Evolutionary conservation across 2,888 invertebrate species (phyloP).

Genomic region (Notodonta dromedarius): DNA sequence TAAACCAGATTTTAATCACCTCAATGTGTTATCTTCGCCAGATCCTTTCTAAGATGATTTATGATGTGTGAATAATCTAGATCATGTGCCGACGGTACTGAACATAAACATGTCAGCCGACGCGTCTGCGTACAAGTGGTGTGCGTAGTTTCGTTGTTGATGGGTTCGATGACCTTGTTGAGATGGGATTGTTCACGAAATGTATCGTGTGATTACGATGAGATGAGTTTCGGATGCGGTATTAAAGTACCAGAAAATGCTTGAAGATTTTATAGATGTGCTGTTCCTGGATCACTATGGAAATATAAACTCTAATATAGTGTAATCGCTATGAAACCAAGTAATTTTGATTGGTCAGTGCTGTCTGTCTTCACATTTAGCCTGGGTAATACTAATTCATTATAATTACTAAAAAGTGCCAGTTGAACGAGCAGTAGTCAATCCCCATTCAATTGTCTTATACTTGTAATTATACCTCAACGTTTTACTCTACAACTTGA

Average conservation of each 20-base stretch:
- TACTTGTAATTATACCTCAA: not conserved
- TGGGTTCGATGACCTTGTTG: conserved; percentile 51
- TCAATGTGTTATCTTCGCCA: not conserved
- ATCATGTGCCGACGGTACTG: conserved; percentile 5
- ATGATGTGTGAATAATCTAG: not conserved
- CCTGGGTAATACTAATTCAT: too few species aligned
- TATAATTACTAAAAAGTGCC: too few species aligned
- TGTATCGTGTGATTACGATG: conserved; percentile 17
- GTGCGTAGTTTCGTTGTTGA: conserved; percentile 12
- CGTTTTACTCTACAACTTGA: not conserved
- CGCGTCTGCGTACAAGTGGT: conserved; percentile 29
- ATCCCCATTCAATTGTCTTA: too few species aligned
- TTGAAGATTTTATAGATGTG: not conserved
- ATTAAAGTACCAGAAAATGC: conserved; percentile 11
- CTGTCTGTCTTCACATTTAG: too few species aligned
- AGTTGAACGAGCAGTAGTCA: too few species aligned
- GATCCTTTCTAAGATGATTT: conserved; percentile 1
- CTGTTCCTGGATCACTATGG: too few species aligned
- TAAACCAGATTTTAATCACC: not conserved
- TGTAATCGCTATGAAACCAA: too few species aligned
- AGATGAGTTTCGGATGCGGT: conserved; percentile 33
- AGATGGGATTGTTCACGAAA: conserved; percentile 47
- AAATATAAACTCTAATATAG: too few species aligned
- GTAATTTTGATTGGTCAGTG: too few species aligned
- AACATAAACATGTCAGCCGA: conserved; percentile 31